Evolutionary conservation across 1,140 invertebrate genomes (phyloP).

Genomic region (Leptinotarsa texana): DNA sequence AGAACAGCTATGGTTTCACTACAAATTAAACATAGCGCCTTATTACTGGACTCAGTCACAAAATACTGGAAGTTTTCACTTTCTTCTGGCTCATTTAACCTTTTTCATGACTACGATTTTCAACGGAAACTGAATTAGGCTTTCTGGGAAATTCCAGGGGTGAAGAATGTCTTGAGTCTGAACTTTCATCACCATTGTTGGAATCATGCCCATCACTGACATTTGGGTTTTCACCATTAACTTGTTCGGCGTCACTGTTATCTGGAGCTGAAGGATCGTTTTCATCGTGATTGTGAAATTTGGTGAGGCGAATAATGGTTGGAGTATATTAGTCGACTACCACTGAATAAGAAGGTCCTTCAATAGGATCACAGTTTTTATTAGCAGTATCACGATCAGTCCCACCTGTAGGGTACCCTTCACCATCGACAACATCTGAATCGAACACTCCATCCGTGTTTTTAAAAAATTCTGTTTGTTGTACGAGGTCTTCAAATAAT

Average conservation of each 20-base stretch:
- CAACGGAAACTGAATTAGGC: not conserved
- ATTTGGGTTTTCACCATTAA: constrained; percentile 11
- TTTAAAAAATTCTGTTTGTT: too few species aligned
- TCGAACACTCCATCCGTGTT: not conserved
- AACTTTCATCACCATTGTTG: not conserved
- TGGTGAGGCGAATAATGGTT: not conserved
- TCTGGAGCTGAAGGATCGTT: not conserved
- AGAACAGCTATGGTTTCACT: too few species aligned
- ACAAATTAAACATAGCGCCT: too few species aligned
- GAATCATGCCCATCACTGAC: not conserved
- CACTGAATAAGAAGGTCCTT: constrained; percentile 16
- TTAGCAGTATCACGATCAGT: constrained; percentile 13
- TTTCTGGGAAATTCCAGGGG: constrained; percentile 3
- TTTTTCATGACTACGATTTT: not conserved
- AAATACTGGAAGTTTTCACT: too few species aligned
- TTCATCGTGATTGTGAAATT: constrained; percentile 12
- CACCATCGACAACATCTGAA: constrained; percentile 13
- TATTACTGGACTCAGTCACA: too few species aligned
- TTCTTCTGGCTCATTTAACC: too few species aligned
- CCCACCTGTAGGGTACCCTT: constrained; percentile 18
- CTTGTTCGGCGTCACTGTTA: constrained; percentile 14
- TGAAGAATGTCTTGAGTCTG: constrained; percentile 1
- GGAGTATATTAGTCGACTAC: constrained; percentile 13
- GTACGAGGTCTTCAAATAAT: too few species aligned
- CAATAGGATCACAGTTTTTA: constrained; percentile 11